Conservation (phyloP, 2,113 vertebrate species). For the Rhinolophus ferrumequinum region DNA sequence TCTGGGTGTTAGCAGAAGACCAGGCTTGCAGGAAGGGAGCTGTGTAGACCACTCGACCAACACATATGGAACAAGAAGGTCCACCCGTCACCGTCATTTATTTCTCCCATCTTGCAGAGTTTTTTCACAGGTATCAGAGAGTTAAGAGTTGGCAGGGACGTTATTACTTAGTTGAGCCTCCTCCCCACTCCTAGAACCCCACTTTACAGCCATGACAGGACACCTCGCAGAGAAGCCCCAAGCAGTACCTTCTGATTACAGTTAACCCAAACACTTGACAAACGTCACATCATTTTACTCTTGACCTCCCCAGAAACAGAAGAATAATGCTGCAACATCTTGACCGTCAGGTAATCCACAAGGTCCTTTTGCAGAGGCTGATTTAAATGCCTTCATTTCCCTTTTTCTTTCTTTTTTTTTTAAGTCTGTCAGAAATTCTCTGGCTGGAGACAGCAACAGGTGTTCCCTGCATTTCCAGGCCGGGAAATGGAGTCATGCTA, state of each 20-base stretch:
- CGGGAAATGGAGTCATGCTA: not conserved
- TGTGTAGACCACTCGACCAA: not conserved
- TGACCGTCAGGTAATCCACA: not conserved
- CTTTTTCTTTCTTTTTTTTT: not conserved
- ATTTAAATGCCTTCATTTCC: slow-evolving; percentile 19
- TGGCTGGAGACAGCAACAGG: not conserved
- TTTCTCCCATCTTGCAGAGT: not conserved
- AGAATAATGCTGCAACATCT: not conserved
- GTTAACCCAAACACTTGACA: not conserved
- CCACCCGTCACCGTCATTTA: not conserved
- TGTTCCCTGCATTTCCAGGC: not conserved
- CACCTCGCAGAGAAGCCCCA: not conserved
- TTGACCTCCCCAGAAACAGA: not conserved
- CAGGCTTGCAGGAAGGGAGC: not conserved
- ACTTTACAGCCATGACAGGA: not conserved
- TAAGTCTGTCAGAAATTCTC: slow-evolving; percentile 3
- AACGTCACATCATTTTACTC: not conserved
- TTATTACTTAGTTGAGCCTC: not conserved
- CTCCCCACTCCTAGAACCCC: accelerated
- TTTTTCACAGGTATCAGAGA: not conserved
- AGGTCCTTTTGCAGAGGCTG: not conserved
- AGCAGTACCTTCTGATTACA: not conserved
- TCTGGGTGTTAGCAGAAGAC: not conserved
- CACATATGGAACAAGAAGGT: not conserved
- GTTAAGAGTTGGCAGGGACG: not conserved